Evolutionary conservation across 2,888 invertebrate genomes (phyloP), one percentile per base, ranked within the genome.

Genomic region (Toxonevra muliebris): DNA sequence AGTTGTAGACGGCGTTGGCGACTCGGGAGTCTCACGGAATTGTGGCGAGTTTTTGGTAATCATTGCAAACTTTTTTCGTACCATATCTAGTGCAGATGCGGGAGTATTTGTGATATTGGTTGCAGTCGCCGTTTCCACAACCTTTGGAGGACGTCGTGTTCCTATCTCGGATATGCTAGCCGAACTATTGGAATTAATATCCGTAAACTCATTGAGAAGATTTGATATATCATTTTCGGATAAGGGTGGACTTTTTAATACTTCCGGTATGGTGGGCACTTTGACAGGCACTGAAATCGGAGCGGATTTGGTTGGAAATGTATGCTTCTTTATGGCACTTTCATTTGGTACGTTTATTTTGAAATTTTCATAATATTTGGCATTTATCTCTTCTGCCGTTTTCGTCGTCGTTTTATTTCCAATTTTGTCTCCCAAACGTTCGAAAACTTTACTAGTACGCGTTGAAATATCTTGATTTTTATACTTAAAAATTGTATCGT

Each of bases 161-260:
- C 66, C 73, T 1, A 73, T 65, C 4, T 73, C 74, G 19, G 71
- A 69, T 42, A 70, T 65, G 59, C 61, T 65, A 9, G 43, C 30
- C 12, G 48, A 17, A 12, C 41, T 58, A 9, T 12, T 61, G 2
- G 69, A 64, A 42, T 66, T 70, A 15, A 61, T 66, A 48, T 74
- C 73, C 3, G 72, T 67, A 2, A 79, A 73, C 62, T 80, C 81
- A 66, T 76, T 71, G 17, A 80, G 54, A 11, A 80, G 71, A 68
- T 79, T 76, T 7, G 76, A 76, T 11, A 81, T 78, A 71, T 81
- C 80, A 55, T 74, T 76, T 11, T 74, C 77, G 55, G 76, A 75
- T 7, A 81, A 73, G 0, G 81, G 81, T 1, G 81, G 81, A 73
- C 78, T 80, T 66, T 78, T 79, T 9, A 81, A 72, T 2, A 81